Base-by-base conservation (phyloP, 92 coral and sea anemone genomes). In the Umimayanthus kanabou region DNA sequence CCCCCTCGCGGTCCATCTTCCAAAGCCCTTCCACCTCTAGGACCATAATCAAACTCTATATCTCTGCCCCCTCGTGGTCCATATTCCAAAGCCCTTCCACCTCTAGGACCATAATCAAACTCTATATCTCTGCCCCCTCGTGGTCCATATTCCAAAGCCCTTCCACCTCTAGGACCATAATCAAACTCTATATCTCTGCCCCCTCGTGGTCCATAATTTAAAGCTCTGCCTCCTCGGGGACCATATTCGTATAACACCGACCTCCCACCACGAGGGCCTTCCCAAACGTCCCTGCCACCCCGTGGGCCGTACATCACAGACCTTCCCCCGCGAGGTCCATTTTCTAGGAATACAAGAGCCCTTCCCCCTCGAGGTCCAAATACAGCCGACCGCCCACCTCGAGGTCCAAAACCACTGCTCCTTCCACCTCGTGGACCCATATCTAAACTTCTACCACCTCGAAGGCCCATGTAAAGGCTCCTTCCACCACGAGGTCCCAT, bases 401-500 rank as follows among this genome's bases (percentile, higher is more conserved):
- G 40, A 3, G 88, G 85, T 14, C 88, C 88, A 1, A 16, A 26
- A 28, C 4, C 37, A 49, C 14, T 26, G 33, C 92, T 50, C 84
- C 74, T 74, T 16, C 75, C 65, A 71, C 75, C 75, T 9, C 88
- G 80, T 2, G 91, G 91, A 1, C 91, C 93, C 30, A 16, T 73
- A 47, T 78, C 81, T 1, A 89, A 0, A 2, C 74, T 37, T 49
- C 92, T 39, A 0, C 92, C 92, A 4, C 89, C 89, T 49, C 89
- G 50, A 0, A 85, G 93, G 3, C 88, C 93, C 39, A 64, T 65
- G 9, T 74, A 79, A 14, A 78, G 0, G 25, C 86, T 37, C 73
- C 95, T 84, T 26, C 91, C 94, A 6, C 93, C 91, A 23, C 92
- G 74, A 50, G 89, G 92, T 18, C 88, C 93, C 40, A 26, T 15